Evolutionary conservation across 2,888 invertebrate genomes (phyloP).

Genomic region (Pegoplata infirma): DNA sequence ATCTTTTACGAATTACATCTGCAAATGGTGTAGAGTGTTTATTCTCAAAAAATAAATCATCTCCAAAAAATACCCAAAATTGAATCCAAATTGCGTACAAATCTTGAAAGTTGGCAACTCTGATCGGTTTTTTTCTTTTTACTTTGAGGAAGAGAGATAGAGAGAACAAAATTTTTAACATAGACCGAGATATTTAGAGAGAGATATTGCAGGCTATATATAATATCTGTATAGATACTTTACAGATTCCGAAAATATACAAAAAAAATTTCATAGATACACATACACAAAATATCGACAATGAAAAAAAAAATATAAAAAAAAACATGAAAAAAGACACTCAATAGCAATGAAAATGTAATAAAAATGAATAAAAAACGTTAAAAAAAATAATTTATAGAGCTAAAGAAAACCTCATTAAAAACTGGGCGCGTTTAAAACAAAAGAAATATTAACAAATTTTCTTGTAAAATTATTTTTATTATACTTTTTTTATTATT

Average conservation of each 20-base stretch:
- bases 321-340: conserved; percentile 34
- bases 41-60: too few relatives aligned
- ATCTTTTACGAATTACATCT: too few relatives aligned
- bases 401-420: conserved; percentile 61
- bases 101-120: too few relatives aligned
- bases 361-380: conserved; percentile 19
- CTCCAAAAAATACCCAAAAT: too few relatives aligned
- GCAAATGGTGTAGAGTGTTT: too few relatives aligned
- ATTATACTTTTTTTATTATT: conserved; percentile 21
- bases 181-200: not conserved
- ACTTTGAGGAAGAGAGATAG: not conserved
- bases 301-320: conserved; percentile 53
- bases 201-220: not conserved
- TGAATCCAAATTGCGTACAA: too few relatives aligned
- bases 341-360: conserved; percentile 37
- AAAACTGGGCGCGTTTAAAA: conserved; percentile 65
- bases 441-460: conserved; percentile 2
- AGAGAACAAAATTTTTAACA: conserved; percentile 1
- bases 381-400: conserved; percentile 6
- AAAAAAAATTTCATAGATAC: conserved; percentile 65
- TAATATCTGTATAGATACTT: conserved; percentile 58
- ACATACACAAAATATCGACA: conserved; percentile 65
- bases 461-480: conserved; percentile 43
- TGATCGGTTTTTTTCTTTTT: not conserved
- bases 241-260: conserved; percentile 58